These are phyloP conservation scores for Valencia hispanica DNA, from an alignment of 2,797 vertebrate species.

Conservation along the genomic window DNA sequence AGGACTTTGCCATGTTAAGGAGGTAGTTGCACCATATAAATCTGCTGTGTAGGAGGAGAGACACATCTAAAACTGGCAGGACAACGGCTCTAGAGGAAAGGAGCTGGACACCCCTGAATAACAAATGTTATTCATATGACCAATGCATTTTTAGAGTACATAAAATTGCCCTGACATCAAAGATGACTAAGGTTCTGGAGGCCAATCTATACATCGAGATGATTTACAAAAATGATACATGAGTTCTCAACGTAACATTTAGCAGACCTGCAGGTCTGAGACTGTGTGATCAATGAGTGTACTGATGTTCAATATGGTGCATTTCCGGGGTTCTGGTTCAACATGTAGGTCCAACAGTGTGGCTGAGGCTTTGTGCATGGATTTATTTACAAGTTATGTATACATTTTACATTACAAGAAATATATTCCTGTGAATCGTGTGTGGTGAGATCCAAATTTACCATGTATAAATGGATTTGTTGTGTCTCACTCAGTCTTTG, in stretches of 20 bases:
- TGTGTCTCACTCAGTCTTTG: constrained; percentile 13
- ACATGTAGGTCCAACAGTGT: constrained; percentile 47
- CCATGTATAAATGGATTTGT: constrained; percentile 1
- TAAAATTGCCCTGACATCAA: not conserved
- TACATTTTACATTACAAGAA: constrained; percentile 28
- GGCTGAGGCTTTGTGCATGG: constrained; percentile 14
- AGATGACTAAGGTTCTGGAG: constrained; percentile 21
- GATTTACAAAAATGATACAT: constrained; percentile 37
- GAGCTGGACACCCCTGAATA: too few species aligned
- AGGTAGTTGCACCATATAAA: too few species aligned
- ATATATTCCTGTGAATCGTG: not conserved
- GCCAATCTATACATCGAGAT: not conserved
- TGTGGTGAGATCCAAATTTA: not conserved
- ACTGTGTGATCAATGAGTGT: constrained; percentile 70
- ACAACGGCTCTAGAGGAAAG: too few species aligned
- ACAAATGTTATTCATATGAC: constrained; percentile 29
- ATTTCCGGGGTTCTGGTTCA: constrained; percentile 57
- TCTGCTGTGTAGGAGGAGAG: too few species aligned
- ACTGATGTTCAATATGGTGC: constrained; percentile 70
- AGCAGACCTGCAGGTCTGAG: constrained; percentile 58
- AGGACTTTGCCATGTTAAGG: too few species aligned
- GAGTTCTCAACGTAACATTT: constrained; percentile 48
- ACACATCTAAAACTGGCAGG: too few species aligned
- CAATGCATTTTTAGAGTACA: constrained; percentile 16
- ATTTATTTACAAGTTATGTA: not conserved